A percentile compares a stretch with the other conserved stretches of the same genome.
Evolutionary conservation across 2,113 vertebrate species (phyloP).

Genomic region (Ibidorhyncha struthersii): DNA sequence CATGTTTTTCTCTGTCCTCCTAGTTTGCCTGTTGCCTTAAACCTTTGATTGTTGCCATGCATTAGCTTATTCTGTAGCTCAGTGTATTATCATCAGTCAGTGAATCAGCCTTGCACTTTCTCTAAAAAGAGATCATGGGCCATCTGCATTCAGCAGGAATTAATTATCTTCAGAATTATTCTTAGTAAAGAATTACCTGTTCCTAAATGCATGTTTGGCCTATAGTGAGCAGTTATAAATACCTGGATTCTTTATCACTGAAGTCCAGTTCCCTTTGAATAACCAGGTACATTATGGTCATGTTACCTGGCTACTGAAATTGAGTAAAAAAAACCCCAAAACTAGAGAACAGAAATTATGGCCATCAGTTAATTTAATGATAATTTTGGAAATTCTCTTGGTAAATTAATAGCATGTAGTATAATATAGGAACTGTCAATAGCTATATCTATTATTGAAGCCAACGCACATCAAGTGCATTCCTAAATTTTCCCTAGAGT

Average conservation of each 20-base stretch:
- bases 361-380: not conserved
- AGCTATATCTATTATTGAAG: not conserved
- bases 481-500: not conserved
- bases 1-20: not conserved
- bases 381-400: not conserved
- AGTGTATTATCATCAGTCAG: not conserved
- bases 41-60: not conserved
- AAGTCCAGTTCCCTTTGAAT: not conserved
- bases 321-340: not conserved
- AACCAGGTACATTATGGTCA: not conserved
- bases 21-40: not conserved
- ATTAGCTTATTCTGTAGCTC: not conserved
- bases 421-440: not conserved
- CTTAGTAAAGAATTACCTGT: not conserved
- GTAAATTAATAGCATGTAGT: not conserved
- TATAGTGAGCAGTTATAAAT: not conserved
- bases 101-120: not conserved
- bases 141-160: slow-evolving; percentile 1
- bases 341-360: not conserved
- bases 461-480: not conserved
- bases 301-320: not conserved
- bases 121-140: not conserved
- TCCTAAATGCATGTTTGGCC: not conserved
- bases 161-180: not conserved
- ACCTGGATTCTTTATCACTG: not conserved